Base-by-base conservation (phyloP, 2,888 invertebrate species). In the Neria commutata region DNA sequence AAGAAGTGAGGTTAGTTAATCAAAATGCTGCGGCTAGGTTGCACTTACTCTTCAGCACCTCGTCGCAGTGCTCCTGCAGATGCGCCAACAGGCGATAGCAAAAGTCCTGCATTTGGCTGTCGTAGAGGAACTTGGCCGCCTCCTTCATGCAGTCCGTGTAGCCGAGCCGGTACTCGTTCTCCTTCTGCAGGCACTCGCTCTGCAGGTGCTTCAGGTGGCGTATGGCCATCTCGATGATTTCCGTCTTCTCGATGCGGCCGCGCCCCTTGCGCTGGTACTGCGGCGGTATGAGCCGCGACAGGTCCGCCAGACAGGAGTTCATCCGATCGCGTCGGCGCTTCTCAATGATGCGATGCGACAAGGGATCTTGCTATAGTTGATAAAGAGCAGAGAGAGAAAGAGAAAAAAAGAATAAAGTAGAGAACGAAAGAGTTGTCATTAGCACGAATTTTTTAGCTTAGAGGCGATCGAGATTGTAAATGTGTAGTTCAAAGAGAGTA, bases 141-240 rank as follows among this genome's bases (percentile, higher is more conserved):
- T 97, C 96, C 54, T 91, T 90, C 76, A 93, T 87, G 67, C 96
- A 96, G 80, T 95, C 96, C 76, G 92, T 92, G 83, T 90, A 97
- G 2, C 97, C 97, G 17, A 92, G 86, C 56, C 90, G 86, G 81
- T 89, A 94, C 67, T 88, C 81, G 61, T 69, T 80, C 58, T 81
- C 82, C 65, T 81, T 81, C 60, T 81, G 81, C 42, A 80, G 60
- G 60, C 78, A 81, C 63, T 82, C 85, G 62, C 89, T 89, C 77
- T 95, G 94, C 62, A 98, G 84, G 81, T 91, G 91, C 78, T 94
- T 94, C 83, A 98, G 89, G 75, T 97, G 95, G 58, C 93, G 89
- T 65, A 96, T 97, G 42, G 97, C 96, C 95, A 97, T 95, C 83
- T 98, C 97, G 60, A 98, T 96, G 62, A 98, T 97, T 84, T 98